These are phyloP conservation scores for Nycticorax nycticorax DNA, from an alignment of 2,113 vertebrate species.

Conservation along the genomic window DNA sequence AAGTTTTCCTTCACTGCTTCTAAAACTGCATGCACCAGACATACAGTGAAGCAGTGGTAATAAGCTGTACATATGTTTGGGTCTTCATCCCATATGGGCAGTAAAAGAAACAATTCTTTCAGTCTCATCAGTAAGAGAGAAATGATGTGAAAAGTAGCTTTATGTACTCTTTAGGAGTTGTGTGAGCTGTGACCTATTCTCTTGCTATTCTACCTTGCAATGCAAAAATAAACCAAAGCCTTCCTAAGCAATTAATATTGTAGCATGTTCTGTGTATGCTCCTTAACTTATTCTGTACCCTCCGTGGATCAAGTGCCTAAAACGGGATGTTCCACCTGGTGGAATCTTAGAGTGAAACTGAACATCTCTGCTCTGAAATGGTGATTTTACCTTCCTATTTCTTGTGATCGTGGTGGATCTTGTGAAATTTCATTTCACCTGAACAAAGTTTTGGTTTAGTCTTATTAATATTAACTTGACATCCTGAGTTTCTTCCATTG, in stretches of 20 bases:
- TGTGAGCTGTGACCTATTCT: not conserved
- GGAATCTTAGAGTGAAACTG: not conserved
- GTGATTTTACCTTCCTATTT: not conserved
- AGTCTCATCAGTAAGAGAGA: not conserved
- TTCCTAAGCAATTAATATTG: not conserved
- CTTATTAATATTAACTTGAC: not conserved
- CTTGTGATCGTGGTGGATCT: not conserved
- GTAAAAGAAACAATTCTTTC: not conserved
- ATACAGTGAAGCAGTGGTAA: not conserved
- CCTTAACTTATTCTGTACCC: not conserved
- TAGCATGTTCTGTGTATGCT: not conserved
- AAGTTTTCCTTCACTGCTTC: not conserved
- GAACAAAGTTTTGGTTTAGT: not conserved
- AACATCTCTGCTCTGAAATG: not conserved
- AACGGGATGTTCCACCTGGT: rapidly evolving
- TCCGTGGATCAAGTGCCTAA: not conserved
- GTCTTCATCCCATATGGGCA: not conserved
- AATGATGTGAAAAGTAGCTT: not conserved
- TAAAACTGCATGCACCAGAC: not conserved
- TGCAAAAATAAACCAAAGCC: not conserved
- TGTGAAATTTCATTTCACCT: not conserved
- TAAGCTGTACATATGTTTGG: not conserved
- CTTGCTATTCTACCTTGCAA: not conserved
- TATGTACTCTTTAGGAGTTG: not conserved
- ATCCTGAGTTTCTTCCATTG: not conserved